A percentile compares a stretch with the other conserved stretches of the same genome.
phyloP scores from a whole-genome alignment of 2,888 invertebrate genomes.

The Athetis lepigone region DNA sequence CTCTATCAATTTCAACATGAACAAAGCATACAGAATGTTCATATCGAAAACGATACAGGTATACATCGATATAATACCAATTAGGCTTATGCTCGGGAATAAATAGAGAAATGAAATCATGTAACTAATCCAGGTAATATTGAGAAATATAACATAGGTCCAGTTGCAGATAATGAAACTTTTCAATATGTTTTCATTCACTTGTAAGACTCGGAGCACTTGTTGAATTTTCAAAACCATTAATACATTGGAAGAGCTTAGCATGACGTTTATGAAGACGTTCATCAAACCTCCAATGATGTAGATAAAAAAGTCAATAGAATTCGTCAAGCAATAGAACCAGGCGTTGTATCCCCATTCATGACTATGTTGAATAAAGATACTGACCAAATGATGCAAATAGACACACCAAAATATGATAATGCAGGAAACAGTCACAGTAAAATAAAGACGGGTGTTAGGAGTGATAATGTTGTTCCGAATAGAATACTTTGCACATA shows the following conservation, averaged over 20 bases:
- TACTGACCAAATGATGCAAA: not conserved
- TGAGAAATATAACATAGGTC: constrained; percentile 1
- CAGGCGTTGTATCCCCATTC: constrained; percentile 6
- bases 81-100: not conserved
- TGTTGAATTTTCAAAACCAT: constrained; percentile 18
- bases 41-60: constrained; percentile 9
- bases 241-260: not conserved
- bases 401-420: not conserved
- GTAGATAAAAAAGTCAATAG: not conserved
- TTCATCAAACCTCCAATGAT: not conserved
- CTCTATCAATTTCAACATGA: not conserved
- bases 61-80: not conserved
- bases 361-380: not conserved
- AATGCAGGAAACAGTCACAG: not conserved
- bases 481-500: constrained; percentile 21
- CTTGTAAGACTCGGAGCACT: not conserved
- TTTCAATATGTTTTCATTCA: not conserved
- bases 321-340: not conserved
- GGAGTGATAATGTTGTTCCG: not conserved
- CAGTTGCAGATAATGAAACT: constrained; percentile 4
- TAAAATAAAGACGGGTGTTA: constrained; percentile 6
- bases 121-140: constrained; percentile 1
- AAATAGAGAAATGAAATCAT: not conserved
- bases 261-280: not conserved
- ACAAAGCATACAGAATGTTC: constrained; percentile 11